Base-by-base conservation (phyloP, 37 sponge, comb jelly and placozoan species). In the Oopsacas minuta region DNA sequence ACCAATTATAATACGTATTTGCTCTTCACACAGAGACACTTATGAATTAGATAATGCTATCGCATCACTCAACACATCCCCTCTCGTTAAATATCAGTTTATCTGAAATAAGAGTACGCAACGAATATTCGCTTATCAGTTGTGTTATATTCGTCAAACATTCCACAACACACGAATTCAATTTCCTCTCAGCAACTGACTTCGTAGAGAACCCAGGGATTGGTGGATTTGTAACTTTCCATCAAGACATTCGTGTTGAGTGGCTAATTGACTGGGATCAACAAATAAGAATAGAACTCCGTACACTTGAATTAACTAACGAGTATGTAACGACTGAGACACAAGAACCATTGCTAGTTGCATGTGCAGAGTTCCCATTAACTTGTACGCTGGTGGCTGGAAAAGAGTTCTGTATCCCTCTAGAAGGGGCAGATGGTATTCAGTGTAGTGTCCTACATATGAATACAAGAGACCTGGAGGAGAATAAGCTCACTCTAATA, bases 161-260 rank as follows among this genome's bases (percentile, higher is more conserved):
- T 34, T 61, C 75, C 30, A 25, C 75, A 32, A 32, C 75, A 5
- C 75, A 61, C 75, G 75, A 61, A 3, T 61, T 61, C 75, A 61
- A 61, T 7, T 3, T 61, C 75, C 75, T 61, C 75, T 61, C 75
- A 7, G 7, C 20, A 20, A 61, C 75, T 3, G 75, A 61, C 28
- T 25, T 61, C 75, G 75, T 61, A 61, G 75, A 61, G 75, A 61
- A 61, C 30, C 75, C 75, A 61, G 75, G 75, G 30, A 61, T 61
- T 61, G 75, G 75, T 25, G 75, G 75, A 12, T 61, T 61, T 61
- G 75, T 61, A 25, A 61, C 75, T 32, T 61, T 61, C 30, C 75
- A n/a, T n/a, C 32, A 61, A 12, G 75, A 61, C 28, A 25, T n/a
- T 25, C 7, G 75, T 3, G 75, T 61, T n/a, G 75, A 61, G 75